phyloP scores from a whole-genome alignment of 2,113 vertebrate genomes.

The Gasterosteus aculeatus region DNA sequence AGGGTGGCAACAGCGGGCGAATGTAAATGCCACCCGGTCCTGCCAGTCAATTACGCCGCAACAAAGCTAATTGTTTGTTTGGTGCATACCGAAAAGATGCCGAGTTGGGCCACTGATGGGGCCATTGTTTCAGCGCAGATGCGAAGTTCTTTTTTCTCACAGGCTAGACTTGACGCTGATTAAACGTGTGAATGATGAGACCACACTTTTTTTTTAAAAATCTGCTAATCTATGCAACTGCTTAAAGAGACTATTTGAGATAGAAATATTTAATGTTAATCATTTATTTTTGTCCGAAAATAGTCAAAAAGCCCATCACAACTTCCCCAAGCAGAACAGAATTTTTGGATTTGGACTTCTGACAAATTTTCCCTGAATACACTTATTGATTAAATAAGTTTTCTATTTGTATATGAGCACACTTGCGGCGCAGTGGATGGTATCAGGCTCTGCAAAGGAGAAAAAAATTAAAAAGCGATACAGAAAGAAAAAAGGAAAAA shows the following conservation, averaged over 20 bases:
- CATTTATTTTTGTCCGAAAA: background rate
- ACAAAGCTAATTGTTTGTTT: slow-evolving; percentile 81
- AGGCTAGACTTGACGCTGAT: slow-evolving; percentile 63
- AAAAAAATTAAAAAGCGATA: background rate
- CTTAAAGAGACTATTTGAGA: slow-evolving; percentile 5
- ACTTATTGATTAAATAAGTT: background rate
- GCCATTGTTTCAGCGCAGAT: slow-evolving; percentile 74
- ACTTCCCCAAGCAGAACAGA: background rate
- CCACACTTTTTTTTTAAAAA: slow-evolving; percentile 34
- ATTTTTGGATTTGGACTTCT: too few relatives aligned
- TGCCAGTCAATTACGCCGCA: slow-evolving; percentile 79
- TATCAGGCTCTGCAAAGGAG: background rate
- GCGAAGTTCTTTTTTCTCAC: slow-evolving; percentile 70
- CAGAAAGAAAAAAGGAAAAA: slow-evolving; percentile 11
- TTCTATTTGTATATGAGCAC: background rate
- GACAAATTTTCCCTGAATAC: background rate
- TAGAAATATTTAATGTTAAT: slow-evolving; percentile 2
- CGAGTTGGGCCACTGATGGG: slow-evolving; percentile 63
- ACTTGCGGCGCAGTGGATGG: background rate
- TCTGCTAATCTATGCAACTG: slow-evolving; percentile 1
- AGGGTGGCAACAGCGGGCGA: slow-evolving; percentile 80
- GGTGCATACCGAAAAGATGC: slow-evolving; percentile 74
- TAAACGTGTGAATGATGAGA: slow-evolving; percentile 61
- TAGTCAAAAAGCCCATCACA: background rate
- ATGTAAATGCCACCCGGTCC: slow-evolving; percentile 78